Conservation (phyloP, 1,140 invertebrate species). For the Danaus plexippus region DNA sequence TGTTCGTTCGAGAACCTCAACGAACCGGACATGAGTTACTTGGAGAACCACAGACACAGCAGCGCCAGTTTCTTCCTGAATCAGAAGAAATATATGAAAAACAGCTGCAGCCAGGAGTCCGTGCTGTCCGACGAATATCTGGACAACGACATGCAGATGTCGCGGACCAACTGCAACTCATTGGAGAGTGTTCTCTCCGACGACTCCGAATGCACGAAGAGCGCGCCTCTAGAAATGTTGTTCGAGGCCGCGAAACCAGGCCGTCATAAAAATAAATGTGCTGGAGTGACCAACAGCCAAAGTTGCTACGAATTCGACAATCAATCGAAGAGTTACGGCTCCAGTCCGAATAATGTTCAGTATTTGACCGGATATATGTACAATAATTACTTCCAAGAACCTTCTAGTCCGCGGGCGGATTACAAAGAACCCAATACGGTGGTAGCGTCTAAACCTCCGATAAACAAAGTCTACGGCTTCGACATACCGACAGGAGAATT, state of each 20-base stretch:
- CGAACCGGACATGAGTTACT: conserved; percentile 56
- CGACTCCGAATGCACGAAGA: conserved; percentile 83
- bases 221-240: conserved; percentile 80
- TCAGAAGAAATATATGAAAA: conserved; percentile 72
- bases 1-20: conserved; percentile 67
- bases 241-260: conserved; percentile 70
- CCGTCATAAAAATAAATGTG: conserved; percentile 39
- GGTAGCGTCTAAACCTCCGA: conserved; percentile 32
- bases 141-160: conserved; percentile 74
- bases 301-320: conserved; percentile 71
- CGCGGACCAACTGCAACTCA: conserved; percentile 77
- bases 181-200: conserved; percentile 85
- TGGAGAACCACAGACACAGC: conserved; percentile 72
- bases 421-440: conserved; percentile 23
- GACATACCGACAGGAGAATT: conserved; percentile 44
- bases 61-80: conserved; percentile 79
- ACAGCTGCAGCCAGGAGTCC: conserved; percentile 79
- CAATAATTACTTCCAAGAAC: conserved; percentile 58
- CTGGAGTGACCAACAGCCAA: conserved; percentile 59
- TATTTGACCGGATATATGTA: conserved; percentile 63
- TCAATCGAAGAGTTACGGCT: conserved; percentile 74
- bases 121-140: conserved; percentile 79
- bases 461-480: conserved; percentile 54
- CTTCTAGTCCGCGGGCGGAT: conserved; percentile 40
- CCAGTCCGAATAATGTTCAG: conserved; percentile 72